phyloP scores from a whole-genome alignment of 2,113 vertebrate genomes.

The Gymnarchus niloticus region DNA sequence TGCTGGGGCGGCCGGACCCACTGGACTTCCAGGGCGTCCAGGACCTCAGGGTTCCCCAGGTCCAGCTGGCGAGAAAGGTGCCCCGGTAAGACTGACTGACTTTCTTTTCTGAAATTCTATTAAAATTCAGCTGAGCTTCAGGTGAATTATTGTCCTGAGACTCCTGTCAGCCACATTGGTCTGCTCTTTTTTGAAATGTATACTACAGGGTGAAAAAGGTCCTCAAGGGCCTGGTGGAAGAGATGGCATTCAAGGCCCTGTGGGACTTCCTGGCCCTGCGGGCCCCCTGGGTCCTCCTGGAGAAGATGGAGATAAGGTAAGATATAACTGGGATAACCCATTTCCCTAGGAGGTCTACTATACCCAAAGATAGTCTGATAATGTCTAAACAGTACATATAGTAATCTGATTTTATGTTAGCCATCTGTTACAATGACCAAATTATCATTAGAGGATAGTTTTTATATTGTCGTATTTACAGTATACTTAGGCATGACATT shows the following conservation, averaged over 20 bases:
- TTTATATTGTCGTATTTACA: not conserved
- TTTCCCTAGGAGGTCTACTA: not conserved
- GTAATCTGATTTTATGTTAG: not conserved
- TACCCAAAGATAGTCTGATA: not conserved
- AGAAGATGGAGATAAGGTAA: constrained; percentile 78
- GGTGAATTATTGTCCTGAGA: not conserved
- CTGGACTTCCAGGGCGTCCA: constrained; percentile 56
- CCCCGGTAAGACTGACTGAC: constrained; percentile 15
- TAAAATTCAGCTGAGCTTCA: not conserved
- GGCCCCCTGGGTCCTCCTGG: constrained; percentile 71
- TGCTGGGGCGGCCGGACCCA: constrained; percentile 51
- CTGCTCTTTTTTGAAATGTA: not conserved
- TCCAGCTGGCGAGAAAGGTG: constrained; percentile 44
- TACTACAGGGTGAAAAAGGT: constrained; percentile 70
- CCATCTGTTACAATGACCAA: not conserved
- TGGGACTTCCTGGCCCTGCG: constrained; percentile 82
- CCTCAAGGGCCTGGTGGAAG: constrained; percentile 72
- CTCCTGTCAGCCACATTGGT: not conserved
- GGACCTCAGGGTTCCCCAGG: constrained; percentile 64
- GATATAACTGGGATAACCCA: constrained; percentile 16
- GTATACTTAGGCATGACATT: not conserved
- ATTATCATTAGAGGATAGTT: not conserved
- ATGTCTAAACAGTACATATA: not conserved
- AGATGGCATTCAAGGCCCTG: constrained; percentile 81
- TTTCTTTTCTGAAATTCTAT: not conserved